A percentile compares a stretch with the other conserved stretches of the same genome.
phyloP scores from a whole-genome alignment of 2,113 vertebrate species.

The Oenanthe oenanthe region DNA sequence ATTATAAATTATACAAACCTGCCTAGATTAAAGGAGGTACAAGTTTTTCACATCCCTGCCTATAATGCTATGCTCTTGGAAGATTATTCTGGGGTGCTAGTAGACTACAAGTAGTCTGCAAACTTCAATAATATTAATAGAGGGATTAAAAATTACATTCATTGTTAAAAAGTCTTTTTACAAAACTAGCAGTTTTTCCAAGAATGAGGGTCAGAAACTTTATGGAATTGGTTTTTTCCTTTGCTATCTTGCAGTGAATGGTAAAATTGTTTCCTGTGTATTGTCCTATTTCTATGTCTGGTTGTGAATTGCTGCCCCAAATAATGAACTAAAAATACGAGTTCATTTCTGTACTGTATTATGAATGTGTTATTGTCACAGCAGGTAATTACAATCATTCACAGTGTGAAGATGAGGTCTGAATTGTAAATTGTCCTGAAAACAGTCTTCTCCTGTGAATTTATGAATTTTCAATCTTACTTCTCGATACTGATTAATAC shows the following conservation, averaged over 20 bases:
- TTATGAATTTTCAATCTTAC: constrained; percentile 53
- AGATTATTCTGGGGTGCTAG: not conserved
- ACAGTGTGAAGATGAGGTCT: constrained; percentile 40
- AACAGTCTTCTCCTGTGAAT: constrained; percentile 50
- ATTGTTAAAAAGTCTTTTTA: not conserved
- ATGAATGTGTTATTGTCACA: constrained; percentile 69
- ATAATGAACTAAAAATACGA: constrained; percentile 54
- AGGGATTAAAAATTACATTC: not conserved
- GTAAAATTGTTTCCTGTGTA: constrained; percentile 27
- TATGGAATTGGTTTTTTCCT: constrained; percentile 9
- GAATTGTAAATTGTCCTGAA: constrained; percentile 66
- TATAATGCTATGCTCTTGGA: not conserved
- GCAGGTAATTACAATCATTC: constrained; percentile 71
- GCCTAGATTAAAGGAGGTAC: not conserved
- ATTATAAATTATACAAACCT: not conserved
- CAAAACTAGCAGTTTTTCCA: constrained; percentile 2
- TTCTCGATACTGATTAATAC: constrained; percentile 61
- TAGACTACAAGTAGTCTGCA: not conserved
- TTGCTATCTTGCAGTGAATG: not conserved
- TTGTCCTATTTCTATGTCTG: not conserved
- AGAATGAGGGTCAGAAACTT: not conserved
- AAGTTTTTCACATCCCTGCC: not conserved
- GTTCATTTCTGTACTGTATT: constrained; percentile 56
- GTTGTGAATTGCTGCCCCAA: constrained; percentile 51
- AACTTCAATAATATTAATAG: not conserved